These are phyloP conservation scores for Lysandra bellargus DNA, from an alignment of 2,888 invertebrate species.

Conservation along the genomic window DNA sequence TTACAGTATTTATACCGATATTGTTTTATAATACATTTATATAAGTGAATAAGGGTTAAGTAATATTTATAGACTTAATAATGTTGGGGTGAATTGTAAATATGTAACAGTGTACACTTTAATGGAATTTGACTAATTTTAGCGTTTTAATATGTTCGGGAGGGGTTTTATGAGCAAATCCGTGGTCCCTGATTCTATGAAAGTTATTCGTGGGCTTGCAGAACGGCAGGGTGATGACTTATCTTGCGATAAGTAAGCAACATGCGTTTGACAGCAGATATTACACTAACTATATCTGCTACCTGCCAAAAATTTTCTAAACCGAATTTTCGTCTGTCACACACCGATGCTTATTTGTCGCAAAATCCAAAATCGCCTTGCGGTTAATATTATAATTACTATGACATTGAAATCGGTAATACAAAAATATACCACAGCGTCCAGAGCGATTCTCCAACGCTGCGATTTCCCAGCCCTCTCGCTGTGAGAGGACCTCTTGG, in stretches of 20 bases:
- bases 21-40: constrained; percentile 28
- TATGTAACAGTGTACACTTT: constrained; percentile 56
- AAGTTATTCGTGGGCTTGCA: constrained; percentile 45
- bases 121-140: constrained; percentile 48
- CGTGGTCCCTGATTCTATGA: constrained; percentile 36
- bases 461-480: background rate
- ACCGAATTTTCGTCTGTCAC: too few species aligned
- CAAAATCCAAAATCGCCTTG: too few species aligned
- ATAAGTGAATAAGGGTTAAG: constrained; percentile 15
- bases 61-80: constrained; percentile 37
- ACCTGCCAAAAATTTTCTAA: too few species aligned
- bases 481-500: background rate
- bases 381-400: background rate
- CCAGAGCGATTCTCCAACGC: background rate
- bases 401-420: background rate
- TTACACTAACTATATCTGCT: too few species aligned
- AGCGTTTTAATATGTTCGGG: constrained; percentile 53
- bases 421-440: background rate
- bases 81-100: constrained; percentile 51
- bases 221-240: constrained; percentile 55
- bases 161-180: constrained; percentile 38
- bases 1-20: constrained; percentile 21
- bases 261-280: too few species aligned
- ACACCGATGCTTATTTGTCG: too few species aligned
- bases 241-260: too few species aligned